Conservation (phyloP, 2,888 invertebrate species). For the Phoenoteleia sp. region DNA sequence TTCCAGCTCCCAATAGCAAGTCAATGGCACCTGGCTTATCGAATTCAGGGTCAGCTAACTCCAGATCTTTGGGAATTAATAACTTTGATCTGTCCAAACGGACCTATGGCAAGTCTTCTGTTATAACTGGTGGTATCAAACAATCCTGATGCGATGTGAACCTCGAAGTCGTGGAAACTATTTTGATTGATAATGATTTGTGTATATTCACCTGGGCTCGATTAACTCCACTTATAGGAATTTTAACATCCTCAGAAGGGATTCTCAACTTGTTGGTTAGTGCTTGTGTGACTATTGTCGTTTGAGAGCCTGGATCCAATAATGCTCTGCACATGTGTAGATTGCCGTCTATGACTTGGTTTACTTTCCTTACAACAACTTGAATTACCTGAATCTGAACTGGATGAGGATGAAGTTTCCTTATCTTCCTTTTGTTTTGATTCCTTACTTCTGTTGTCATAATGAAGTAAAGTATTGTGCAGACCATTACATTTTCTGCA, state of each 20-base stretch:
- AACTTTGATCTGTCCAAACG: too few species aligned
- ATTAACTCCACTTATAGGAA: background rate
- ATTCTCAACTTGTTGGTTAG: background rate
- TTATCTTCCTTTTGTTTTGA: too few species aligned
- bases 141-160: background rate
- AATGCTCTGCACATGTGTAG: background rate
- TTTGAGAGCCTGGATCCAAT: slow-evolving; percentile 29
- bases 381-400: too few species aligned
- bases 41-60: background rate
- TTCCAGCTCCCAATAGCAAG: background rate
- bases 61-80: too few species aligned
- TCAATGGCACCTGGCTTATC: background rate
- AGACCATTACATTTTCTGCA: background rate
- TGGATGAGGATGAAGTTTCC: too few species aligned
- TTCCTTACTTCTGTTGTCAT: too few species aligned
- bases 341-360: background rate
- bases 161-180: background rate
- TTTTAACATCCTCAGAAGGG: background rate
- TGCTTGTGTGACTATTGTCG: too few species aligned
- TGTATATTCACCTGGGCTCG: background rate
- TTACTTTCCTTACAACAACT: too few species aligned
- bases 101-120: slow-evolving; percentile 1
- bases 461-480: slow-evolving; percentile 8
- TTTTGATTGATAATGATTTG: background rate
- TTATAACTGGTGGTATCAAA: background rate